These are phyloP conservation scores for Vidua macroura DNA, from an alignment of 2,113 vertebrate species.

Conservation along the genomic window DNA sequence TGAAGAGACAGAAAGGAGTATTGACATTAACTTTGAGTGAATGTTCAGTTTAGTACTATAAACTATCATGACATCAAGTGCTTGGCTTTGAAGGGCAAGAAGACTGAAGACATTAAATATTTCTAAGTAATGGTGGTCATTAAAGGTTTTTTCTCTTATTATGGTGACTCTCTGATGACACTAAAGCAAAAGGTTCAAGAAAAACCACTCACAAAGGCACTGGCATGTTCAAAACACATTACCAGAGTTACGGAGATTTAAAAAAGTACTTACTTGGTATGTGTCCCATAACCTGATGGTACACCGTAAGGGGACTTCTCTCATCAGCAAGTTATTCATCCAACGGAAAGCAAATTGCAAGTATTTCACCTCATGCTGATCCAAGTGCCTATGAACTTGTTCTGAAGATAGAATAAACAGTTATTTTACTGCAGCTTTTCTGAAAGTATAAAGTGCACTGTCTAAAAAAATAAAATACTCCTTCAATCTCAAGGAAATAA, in stretches of 20 bases:
- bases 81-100: neutral
- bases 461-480: neutral
- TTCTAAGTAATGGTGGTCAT: neutral
- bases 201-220: neutral
- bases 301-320: constrained; percentile 90
- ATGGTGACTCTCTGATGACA: neutral
- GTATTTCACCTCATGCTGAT: constrained; percentile 92
- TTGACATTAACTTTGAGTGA: neutral
- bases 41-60: neutral
- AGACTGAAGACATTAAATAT: neutral
- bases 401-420: constrained; percentile 74
- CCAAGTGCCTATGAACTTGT: constrained; percentile 90
- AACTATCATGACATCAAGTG: neutral
- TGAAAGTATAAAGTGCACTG: neutral
- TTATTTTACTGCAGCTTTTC: neutral
- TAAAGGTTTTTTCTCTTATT: neutral
- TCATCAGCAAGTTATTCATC: constrained; percentile 99
- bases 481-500: neutral
- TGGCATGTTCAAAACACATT: neutral
- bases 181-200: neutral
- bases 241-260: neutral
- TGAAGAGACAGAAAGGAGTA: neutral
- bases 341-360: constrained; percentile 97
- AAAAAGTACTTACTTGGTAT: constrained; percentile 84
- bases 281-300: constrained; percentile 95